Evolutionary conservation across 2,797 vertebrate species (phyloP), one percentile per base, ranked within the genome.

Genomic region (Enteromius viviparus): DNA sequence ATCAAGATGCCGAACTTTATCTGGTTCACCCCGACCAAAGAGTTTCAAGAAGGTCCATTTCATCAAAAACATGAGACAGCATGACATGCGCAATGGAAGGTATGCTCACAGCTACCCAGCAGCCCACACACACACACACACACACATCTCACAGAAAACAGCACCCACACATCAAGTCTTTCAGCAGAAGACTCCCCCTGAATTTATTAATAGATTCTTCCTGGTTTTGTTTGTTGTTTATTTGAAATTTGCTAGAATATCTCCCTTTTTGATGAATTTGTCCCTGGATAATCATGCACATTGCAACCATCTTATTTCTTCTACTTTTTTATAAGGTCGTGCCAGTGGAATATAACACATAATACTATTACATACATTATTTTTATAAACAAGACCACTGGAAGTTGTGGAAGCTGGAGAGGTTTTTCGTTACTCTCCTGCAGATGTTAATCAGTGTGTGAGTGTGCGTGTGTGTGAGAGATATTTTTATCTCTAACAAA

Each of bases 21-120:
- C 98, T 85, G 98, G 98, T 95, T 99, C 98, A 84, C 98, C 98
- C 84, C 96, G 98, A 96, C 97, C 97, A 96, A 99, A 98, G 97
- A 98, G 95, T 94, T 99, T 98, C 87, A 99, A 99, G 96, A 99
- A 99, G 94, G 95, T 99, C 92, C 98, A 99, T 94, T 99, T 99
- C 92, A 98, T 99, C 93, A 99, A 99, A 95, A 99, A 96, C 91
- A 97, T 99, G 95, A 91, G 96, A 92, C 98, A 99, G 26, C 97
- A 99, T 0, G 98, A 99, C 86, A 98, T 96, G 80, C 96, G 96
- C 85, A 99, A 96, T 0, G 98, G 98, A 96, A 98, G 98, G 98
- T 99, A 97, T 88, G 90, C 85, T 64, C 40, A 34, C 55, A 29
- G 29, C 45, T 29, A 40, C 55, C 21, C 58, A 75, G n/a, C 66